These are phyloP conservation scores for Cirrhinus mrigala DNA, from an alignment of 2,797 vertebrate genomes.

Conservation along the genomic window DNA sequence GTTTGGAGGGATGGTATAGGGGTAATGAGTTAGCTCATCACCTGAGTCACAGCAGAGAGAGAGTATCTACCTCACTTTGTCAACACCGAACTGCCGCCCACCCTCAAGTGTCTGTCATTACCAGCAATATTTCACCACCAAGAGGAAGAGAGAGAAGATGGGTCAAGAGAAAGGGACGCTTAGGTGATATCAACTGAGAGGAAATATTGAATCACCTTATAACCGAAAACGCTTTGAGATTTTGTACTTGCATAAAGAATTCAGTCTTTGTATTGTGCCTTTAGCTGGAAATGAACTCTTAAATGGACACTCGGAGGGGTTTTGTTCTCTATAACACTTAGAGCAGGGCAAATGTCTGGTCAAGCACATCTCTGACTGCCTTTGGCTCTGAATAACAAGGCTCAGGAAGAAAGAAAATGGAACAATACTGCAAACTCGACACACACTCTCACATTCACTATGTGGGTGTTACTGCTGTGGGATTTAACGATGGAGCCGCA, in stretches of 20 bases:
- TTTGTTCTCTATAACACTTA: conserved; percentile 16
- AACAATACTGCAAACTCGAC: conserved; percentile 22
- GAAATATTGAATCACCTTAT: conserved; percentile 30
- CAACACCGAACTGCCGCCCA: conserved; percentile 21
- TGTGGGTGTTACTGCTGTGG: conserved; percentile 42
- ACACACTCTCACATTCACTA: conserved; percentile 39
- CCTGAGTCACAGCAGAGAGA: conserved; percentile 47
- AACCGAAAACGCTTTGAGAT: conserved; percentile 28
- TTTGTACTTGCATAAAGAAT: conserved; percentile 1
- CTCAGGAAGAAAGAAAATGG: not conserved
- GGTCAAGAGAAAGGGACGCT: conserved; percentile 43
- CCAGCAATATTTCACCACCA: conserved; percentile 55
- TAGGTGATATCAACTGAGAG: conserved; percentile 45
- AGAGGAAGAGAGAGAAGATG: conserved; percentile 33
- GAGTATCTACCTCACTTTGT: not conserved
- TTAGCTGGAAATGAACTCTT: conserved; percentile 9
- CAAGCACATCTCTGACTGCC: conserved; percentile 29
- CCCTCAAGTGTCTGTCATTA: conserved; percentile 46
- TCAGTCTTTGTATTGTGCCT: not conserved
- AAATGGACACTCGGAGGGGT: not conserved
- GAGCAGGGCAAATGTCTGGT: conserved; percentile 32
- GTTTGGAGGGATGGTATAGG: conserved; percentile 21
- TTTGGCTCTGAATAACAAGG: conserved; percentile 24
- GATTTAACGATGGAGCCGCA: conserved; percentile 35
- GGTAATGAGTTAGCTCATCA: conserved; percentile 56